Conservation (phyloP, 1,140 invertebrate species). For the Meloidogyne hapla region DNA sequence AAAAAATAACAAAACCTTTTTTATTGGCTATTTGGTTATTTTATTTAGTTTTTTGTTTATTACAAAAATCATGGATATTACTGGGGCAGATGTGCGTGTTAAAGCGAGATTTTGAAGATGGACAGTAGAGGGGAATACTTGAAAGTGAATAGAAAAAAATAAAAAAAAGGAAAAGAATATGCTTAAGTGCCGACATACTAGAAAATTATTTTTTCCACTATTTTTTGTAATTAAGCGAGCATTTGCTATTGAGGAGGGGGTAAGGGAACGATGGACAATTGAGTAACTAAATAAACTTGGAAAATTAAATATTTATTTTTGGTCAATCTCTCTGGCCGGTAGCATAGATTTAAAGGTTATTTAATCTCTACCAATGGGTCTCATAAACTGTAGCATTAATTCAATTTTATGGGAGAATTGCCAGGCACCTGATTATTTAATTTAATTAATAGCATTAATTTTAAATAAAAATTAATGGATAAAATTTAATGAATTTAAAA, state of each 20-base stretch:
- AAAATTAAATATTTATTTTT: neutral
- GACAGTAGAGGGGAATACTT: neutral
- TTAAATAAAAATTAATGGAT: too few relatives aligned
- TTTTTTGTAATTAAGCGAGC: neutral
- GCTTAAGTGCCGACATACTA: neutral
- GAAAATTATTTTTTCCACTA: neutral
- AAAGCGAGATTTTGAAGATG: slow-evolving; percentile 1
- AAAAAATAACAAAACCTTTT: too few relatives aligned
- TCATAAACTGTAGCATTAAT: too few relatives aligned
- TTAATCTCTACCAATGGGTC: too few relatives aligned
- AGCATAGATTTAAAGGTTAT: too few relatives aligned
- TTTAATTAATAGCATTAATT: too few relatives aligned
- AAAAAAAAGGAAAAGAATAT: too few relatives aligned
- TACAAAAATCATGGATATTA: neutral
- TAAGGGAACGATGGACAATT: too few relatives aligned
- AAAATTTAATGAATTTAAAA: too few relatives aligned
- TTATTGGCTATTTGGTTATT: neutral
- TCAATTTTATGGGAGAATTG: too few relatives aligned
- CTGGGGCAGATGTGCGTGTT: neutral
- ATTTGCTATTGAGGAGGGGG: neutral
- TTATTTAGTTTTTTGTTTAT: neutral
- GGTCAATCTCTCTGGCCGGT: too few relatives aligned
- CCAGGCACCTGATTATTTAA: too few relatives aligned
- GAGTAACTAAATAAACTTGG: neutral
- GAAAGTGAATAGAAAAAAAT: slow-evolving; percentile 5